These are phyloP conservation scores for Saccostrea glomerata DNA, from an alignment of 1,140 invertebrate species.

Conservation along the genomic window DNA sequence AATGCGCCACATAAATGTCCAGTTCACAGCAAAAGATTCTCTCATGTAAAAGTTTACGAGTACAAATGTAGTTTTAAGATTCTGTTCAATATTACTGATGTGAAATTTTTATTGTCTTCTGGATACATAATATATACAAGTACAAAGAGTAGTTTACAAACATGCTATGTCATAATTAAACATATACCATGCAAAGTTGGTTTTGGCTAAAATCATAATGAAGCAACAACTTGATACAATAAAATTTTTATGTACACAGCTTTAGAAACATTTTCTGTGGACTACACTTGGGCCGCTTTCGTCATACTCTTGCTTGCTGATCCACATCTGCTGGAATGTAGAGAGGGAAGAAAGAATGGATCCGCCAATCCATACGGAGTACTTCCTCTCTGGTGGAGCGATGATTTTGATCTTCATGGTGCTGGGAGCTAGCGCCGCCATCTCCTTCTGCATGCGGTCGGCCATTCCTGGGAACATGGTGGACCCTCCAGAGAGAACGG, in stretches of 20 bases:
- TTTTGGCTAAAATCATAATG: background rate
- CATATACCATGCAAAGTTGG: too few relatives aligned
- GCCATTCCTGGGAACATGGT: constrained; percentile 82
- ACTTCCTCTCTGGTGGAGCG: constrained; percentile 78
- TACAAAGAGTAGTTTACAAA: background rate
- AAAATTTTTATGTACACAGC: background rate
- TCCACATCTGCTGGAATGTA: constrained; percentile 84
- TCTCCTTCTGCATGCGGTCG: constrained; percentile 80
- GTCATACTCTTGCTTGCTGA: constrained; percentile 87
- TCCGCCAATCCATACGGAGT: constrained; percentile 74
- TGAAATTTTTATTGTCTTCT: too few relatives aligned
- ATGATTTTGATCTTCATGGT: constrained; percentile 70
- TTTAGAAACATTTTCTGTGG: constrained; percentile 81
- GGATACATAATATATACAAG: too few relatives aligned
- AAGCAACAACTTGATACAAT: background rate
- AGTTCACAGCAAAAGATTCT: too few relatives aligned
- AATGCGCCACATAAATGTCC: too few relatives aligned
- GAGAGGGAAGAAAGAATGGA: constrained; percentile 83
- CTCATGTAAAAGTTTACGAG: too few relatives aligned
- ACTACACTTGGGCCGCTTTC: constrained; percentile 92
- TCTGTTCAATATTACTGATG: too few relatives aligned
- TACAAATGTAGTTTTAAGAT: too few relatives aligned
- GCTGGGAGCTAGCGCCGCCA: constrained; percentile 81
- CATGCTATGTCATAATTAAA: too few relatives aligned
- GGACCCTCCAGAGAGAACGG: constrained; percentile 86